Conservation (phyloP, 2,888 invertebrate species). For the Orthosia gracilis region DNA sequence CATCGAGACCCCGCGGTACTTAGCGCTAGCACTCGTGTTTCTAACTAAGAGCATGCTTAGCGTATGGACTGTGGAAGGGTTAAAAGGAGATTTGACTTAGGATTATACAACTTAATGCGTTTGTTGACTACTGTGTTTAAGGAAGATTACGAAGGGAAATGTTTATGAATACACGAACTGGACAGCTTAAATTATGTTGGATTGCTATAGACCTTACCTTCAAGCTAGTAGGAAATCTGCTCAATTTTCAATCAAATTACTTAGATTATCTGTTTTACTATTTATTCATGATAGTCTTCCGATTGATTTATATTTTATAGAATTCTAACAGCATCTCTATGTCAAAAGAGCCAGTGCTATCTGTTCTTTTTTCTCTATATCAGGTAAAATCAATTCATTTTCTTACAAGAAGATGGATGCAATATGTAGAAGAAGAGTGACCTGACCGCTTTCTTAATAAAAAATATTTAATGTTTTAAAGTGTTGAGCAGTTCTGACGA, state of each 20-base stretch:
- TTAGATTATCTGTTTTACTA: too few species aligned
- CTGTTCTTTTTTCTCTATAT: neutral
- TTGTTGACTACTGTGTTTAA: constrained; percentile 12
- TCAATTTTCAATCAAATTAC: neutral
- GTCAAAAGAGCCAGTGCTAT: neutral
- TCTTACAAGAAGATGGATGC: neutral
- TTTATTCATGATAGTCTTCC: too few species aligned
- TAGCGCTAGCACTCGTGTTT: constrained; percentile 33
- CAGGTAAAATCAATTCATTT: neutral
- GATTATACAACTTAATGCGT: constrained; percentile 37
- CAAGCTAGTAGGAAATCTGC: neutral
- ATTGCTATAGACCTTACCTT: neutral
- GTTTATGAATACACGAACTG: constrained; percentile 18
- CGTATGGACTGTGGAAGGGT: constrained; percentile 16
- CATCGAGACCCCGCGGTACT: constrained; percentile 58
- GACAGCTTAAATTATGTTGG: neutral
- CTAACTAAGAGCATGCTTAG: constrained; percentile 39
- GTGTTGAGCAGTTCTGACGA: too few species aligned
- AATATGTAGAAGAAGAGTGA: neutral
- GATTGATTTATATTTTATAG: neutral
- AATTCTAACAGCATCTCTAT: neutral
- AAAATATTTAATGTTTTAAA: too few species aligned
- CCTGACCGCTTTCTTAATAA: neutral
- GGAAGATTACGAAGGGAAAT: constrained; percentile 6
- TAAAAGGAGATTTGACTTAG: constrained; percentile 13